A percentile compares a stretch with the other conserved stretches of the same genome.
Conservation (phyloP, 2,888 invertebrate genomes). For the Chloroclysta siterata region DNA sequence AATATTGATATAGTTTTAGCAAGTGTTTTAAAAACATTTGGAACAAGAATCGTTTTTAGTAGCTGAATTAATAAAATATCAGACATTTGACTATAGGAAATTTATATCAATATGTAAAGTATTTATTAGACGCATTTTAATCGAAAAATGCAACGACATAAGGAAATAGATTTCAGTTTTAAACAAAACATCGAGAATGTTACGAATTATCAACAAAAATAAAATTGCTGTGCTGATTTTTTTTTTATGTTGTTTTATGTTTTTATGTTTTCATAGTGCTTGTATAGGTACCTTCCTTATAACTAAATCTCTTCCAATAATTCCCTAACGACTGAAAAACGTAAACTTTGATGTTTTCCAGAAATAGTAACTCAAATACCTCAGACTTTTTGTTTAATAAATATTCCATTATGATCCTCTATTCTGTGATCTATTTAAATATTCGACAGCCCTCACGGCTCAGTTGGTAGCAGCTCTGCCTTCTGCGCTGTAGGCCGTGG, state of each 20-base stretch:
- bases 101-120: neutral
- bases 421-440: slow-evolving; percentile 61
- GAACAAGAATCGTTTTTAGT: slow-evolving; percentile 27
- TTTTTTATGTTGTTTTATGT: too few relatives aligned
- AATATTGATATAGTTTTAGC: slow-evolving; percentile 52
- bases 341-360: slow-evolving; percentile 46
- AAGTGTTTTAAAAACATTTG: slow-evolving; percentile 42
- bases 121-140: slow-evolving; percentile 13
- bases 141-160: slow-evolving; percentile 5
- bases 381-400: slow-evolving; percentile 40
- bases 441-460: too few relatives aligned
- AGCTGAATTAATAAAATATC: slow-evolving; percentile 13
- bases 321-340: slow-evolving; percentile 32
- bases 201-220: slow-evolving; percentile 49
- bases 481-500: too few relatives aligned
- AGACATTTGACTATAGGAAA: slow-evolving; percentile 23
- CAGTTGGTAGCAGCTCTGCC: too few relatives aligned
- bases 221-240: neutral
- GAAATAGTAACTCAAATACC: slow-evolving; percentile 46
- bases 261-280: slow-evolving; percentile 1
- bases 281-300: slow-evolving; percentile 9
- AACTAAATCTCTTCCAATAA: slow-evolving; percentile 16
- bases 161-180: slow-evolving; percentile 17
- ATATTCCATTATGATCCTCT: slow-evolving; percentile 39
- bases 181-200: slow-evolving; percentile 51